Evolutionary conservation across 2,113 vertebrate genomes (phyloP).

Genomic region (Crotalus horridus): DNA sequence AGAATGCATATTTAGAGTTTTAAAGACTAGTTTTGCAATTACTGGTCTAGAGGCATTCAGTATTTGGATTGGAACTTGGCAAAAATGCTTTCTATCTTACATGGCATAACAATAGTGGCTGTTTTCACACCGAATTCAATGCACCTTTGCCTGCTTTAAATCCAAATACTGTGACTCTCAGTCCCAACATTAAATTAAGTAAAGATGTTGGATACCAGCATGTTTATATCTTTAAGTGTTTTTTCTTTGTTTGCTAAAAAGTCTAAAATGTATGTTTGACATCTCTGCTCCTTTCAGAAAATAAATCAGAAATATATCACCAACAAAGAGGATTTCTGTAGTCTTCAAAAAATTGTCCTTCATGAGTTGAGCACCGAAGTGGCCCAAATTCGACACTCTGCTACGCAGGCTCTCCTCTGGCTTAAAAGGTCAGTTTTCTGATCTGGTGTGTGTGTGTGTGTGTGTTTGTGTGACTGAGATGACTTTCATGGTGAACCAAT

Average conservation of each 20-base stretch:
- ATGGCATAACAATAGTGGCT: not conserved
- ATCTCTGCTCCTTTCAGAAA: conserved; percentile 71
- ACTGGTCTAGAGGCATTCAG: not conserved
- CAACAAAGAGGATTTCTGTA: conserved; percentile 82
- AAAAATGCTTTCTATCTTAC: not conserved
- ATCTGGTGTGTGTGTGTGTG: fast-evolving
- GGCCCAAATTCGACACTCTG: conserved; percentile 89
- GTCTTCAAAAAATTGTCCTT: conserved; percentile 92
- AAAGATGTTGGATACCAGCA: not conserved
- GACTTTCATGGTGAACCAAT: not conserved
- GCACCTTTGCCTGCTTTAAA: not conserved
- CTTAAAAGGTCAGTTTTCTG: conserved; percentile 75
- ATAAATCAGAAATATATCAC: conserved; percentile 95
- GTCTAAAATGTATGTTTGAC: not conserved
- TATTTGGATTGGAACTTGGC: not conserved
- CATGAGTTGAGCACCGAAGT: conserved; percentile 82
- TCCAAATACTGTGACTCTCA: not conserved
- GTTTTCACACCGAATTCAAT: not conserved
- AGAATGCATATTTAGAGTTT: not conserved
- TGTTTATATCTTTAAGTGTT: not conserved
- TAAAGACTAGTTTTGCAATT: not conserved
- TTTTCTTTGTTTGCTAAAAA: not conserved
- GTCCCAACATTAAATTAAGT: not conserved
- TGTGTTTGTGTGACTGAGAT: fast-evolving
- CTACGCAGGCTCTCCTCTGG: conserved; percentile 95